A percentile compares a stretch with the other conserved stretches of the same genome.
phyloP scores from a whole-genome alignment of 1,140 invertebrate species.

The Notospermus geniculatus region DNA sequence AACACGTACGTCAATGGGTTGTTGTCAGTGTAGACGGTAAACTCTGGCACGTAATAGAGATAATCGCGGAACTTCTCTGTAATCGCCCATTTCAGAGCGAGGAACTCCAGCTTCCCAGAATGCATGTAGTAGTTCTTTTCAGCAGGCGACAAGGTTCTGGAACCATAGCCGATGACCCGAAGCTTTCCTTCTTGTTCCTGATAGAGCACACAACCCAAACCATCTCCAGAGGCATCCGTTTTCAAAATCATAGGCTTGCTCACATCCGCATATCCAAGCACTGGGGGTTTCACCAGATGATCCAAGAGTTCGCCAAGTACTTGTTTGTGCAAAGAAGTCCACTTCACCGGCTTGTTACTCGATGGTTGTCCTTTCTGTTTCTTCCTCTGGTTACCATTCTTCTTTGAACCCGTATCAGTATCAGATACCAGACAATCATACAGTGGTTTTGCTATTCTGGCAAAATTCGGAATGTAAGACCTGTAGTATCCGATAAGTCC shows the following conservation, averaged over 20 bases:
- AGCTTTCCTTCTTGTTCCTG: slow-evolving; percentile 34
- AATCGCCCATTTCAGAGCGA: slow-evolving; percentile 25
- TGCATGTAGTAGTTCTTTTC: slow-evolving; percentile 21
- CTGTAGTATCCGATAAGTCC: slow-evolving; percentile 26
- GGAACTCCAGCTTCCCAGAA: slow-evolving; percentile 24
- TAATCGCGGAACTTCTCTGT: slow-evolving; percentile 16
- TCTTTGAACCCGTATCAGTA: not conserved
- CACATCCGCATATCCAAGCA: slow-evolving; percentile 43
- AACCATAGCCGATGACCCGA: slow-evolving; percentile 27
- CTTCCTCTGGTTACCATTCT: no score
- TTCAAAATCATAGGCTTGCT: slow-evolving; percentile 47
- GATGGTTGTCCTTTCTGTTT: no score
- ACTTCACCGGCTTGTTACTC: slow-evolving; percentile 11
- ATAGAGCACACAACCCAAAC: slow-evolving; percentile 53
- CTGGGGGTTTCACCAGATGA: slow-evolving; percentile 25
- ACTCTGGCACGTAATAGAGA: slow-evolving; percentile 19
- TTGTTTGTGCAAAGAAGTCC: slow-evolving; percentile 15
- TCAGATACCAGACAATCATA: not conserved
- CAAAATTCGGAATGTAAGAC: slow-evolving; percentile 26
- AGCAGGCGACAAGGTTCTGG: no score
- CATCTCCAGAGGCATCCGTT: slow-evolving; percentile 54
- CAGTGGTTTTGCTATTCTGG: slow-evolving; percentile 14
- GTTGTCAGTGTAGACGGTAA: slow-evolving; percentile 23
- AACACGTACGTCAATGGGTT: slow-evolving; percentile 21
- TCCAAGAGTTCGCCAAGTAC: slow-evolving; percentile 32